Evolutionary conservation across 2,113 vertebrate species (phyloP).

Genomic region (Petromus typicus): DNA sequence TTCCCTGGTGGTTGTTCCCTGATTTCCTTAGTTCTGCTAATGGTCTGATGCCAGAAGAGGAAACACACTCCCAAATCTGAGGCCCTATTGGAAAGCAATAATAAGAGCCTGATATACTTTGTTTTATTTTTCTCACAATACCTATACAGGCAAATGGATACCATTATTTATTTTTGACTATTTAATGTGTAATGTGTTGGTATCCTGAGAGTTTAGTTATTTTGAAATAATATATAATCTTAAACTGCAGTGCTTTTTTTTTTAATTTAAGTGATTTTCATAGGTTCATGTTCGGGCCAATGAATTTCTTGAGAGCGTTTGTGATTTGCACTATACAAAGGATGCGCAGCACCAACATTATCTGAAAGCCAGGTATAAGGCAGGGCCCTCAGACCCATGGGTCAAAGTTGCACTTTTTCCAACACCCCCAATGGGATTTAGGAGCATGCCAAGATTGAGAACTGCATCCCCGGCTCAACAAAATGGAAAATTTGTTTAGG

Average conservation of each 20-base stretch:
- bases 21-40: conserved; percentile 18
- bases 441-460: background rate
- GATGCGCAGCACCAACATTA: background rate
- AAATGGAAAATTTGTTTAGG: conserved; percentile 23
- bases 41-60: background rate
- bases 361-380: background rate
- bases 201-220: conserved; percentile 6
- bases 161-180: background rate
- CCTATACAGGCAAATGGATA: conserved; percentile 5
- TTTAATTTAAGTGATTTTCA: background rate
- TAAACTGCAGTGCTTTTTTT: conserved; percentile 4
- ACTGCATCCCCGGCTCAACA: background rate
- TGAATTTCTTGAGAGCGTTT: conserved; percentile 39
- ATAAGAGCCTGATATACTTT: conserved; percentile 14
- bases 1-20: conserved; percentile 1
- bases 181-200: conserved; percentile 6
- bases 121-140: conserved; percentile 42
- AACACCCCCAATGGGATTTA: background rate
- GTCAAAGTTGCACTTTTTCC: background rate
- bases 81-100: conserved; percentile 36
- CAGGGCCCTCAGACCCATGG: background rate
- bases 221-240: conserved; percentile 4
- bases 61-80: background rate
- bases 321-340: background rate
- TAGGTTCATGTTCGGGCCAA: background rate